Base-by-base conservation (phyloP, 2,797 vertebrate genomes). In the Enteromius unitaeniatus region DNA sequence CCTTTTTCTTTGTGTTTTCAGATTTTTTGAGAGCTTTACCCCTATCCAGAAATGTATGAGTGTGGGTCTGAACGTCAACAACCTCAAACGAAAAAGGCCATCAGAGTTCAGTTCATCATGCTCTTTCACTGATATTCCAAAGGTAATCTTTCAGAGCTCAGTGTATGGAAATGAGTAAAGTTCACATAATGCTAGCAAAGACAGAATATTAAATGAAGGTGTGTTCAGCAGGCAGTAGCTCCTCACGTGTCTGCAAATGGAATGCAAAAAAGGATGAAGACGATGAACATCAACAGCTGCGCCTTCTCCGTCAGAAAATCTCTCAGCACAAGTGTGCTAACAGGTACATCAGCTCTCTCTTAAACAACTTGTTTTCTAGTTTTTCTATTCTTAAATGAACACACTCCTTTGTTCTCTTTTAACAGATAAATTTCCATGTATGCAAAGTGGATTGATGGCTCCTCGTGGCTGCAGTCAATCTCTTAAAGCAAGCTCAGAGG, bases 231-330 rank as follows among this genome's bases (percentile, higher is more conserved):
- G 86, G 82, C 70, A 28, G 60, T 60, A 53, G 37, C 69, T 6
- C 31, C 82, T 64, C 60, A 60, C 82, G 75, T 72, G 28, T 81
- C 80, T 3, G 53, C 72, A 40, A 78, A 85, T 45, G 74, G 31
- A 28, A 53, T 85, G 40, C 82, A 67, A 80, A 89, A 89, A 79
- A 81, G 82, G 76, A 87, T 85, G 62, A 89, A 86, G 80, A 79
- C 79, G 2, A 69, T 64, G 60, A 79, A 58, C 42, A 58, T 21
- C n/a, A 60, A 87, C 74, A 72, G 55, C 51, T 85, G 51, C 73
- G 69, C 78, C 19, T 86, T 86, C 78, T 81, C 79, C 65, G 47
- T 67, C 77, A 86, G 88, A 70, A 89, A 86, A 69, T 69, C 79
- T 49, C 64, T 79, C 19, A 82, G 84, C 83, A 84, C 77, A 11